Evolutionary conservation across 2,888 invertebrate genomes (phyloP).

Genomic region (Azorinus chamasolen): DNA sequence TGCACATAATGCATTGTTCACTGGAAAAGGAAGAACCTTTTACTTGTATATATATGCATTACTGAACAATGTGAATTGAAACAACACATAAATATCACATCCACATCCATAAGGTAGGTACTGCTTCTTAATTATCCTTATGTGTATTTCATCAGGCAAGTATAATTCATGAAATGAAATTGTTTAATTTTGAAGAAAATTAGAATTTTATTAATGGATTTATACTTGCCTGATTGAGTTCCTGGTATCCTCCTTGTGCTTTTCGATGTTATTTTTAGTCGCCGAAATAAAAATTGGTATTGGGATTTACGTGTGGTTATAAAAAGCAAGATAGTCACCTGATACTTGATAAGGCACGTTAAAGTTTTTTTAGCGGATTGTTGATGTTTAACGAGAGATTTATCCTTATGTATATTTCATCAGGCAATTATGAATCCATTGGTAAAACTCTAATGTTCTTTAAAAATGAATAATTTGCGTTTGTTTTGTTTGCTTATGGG

Average conservation of each 20-base stretch:
- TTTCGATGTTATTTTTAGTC: slow-evolving; percentile 5
- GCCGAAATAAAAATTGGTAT: slow-evolving; percentile 12
- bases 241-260: slow-evolving; percentile 12
- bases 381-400: not conserved
- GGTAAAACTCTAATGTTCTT: too few species aligned
- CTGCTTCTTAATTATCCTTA: slow-evolving; percentile 26
- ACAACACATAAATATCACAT: not conserved
- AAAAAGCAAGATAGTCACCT: not conserved
- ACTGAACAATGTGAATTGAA: not conserved
- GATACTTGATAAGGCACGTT: not conserved
- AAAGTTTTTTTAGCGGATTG: slow-evolving; percentile 16
- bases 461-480: too few species aligned
- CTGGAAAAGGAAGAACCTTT: not conserved
- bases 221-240: slow-evolving; percentile 40
- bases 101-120: slow-evolving; percentile 18
- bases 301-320: too few species aligned
- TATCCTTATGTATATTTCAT: slow-evolving; percentile 23
- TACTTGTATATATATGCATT: not conserved
- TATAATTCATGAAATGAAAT: slow-evolving; percentile 33
- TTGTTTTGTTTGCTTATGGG: too few species aligned
- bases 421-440: slow-evolving; percentile 17
- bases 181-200: slow-evolving; percentile 28
- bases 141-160: slow-evolving; percentile 25
- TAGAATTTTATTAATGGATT: slow-evolving; percentile 43
- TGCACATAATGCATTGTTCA: not conserved